Evolutionary conservation across 2,113 vertebrate species (phyloP), one percentile per base, ranked within the genome.

Genomic region (Chaenocephalus aceratus): DNA sequence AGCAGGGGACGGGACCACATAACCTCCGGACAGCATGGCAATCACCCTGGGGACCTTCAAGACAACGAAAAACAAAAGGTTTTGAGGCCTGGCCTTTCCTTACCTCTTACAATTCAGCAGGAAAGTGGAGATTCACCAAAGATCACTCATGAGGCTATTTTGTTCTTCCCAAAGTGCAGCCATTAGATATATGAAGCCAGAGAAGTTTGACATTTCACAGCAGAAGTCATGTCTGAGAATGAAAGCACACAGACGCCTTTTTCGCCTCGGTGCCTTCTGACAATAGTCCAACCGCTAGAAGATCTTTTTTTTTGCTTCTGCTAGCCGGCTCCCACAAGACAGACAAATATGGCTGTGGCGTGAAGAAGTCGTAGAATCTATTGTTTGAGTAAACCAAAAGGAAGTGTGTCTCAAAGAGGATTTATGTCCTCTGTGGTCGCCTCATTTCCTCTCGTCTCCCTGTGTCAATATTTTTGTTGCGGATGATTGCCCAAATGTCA

Each of bases 391-490:
- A 41, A 86, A 79, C 83, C 81, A 63, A 79, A 68, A 89, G 86
- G 89, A 90, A 87, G 86, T 79, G 83, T 62, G 44, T 66, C 80
- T 85, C 87, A 49, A 59, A 66, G 73, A 85, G 87, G 90, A 92
- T 90, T 90, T 88, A 91, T 65, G 87, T 82, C 78, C 49, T 77
- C 72, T 84, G 85, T 34, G 89, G 89, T 83, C 48, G 64, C 45
- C 51, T 76, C 57, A 52, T 81, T 92, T 92, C 90, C 90, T 88
- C 72, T 23, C 9, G 23, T 51, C 80, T 91, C 88, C 51, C 34
- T 44, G 67, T 73, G 84, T 91, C 88, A 88, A 84, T 91, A 79
- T 89, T 87, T 83, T 84, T 21, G 44, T 77, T 69, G 48, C 64
- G 12, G 66, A 62, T 67, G 52, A 79, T 75, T 56, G 62, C 79